These are phyloP conservation scores for Onthophagus taurus DNA, from an alignment of 1,140 invertebrate genomes.

Conservation along the genomic window DNA sequence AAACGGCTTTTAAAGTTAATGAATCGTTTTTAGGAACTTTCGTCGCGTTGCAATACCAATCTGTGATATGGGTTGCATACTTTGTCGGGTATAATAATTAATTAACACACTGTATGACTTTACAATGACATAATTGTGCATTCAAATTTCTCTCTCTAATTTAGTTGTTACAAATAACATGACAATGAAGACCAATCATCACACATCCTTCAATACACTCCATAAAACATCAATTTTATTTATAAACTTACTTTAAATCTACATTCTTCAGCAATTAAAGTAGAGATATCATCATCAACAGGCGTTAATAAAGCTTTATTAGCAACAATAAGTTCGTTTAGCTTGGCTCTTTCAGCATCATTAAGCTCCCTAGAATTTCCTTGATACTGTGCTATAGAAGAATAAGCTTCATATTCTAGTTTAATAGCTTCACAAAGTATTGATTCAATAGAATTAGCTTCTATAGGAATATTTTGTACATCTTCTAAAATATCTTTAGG, in stretches of 20 bases:
- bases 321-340: conserved; percentile 74
- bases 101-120: too few species aligned
- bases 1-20: too few species aligned
- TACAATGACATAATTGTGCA: too few species aligned
- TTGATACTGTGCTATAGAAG: conserved; percentile 47
- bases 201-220: neutral
- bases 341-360: conserved; percentile 68
- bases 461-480: conserved; percentile 42
- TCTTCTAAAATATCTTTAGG: conserved; percentile 53
- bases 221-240: neutral
- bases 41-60: too few species aligned
- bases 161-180: too few species aligned
- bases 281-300: conserved; percentile 57
- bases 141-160: too few species aligned
- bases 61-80: too few species aligned
- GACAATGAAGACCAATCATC: too few species aligned
- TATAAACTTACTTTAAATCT: conserved; percentile 45
- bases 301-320: conserved; percentile 74
- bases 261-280: conserved; percentile 39
- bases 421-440: conserved; percentile 75
- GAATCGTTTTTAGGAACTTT: too few species aligned
- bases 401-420: conserved; percentile 66
- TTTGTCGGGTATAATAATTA: too few species aligned
- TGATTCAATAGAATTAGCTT: conserved; percentile 64
- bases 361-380: conserved; percentile 60